phyloP scores from a whole-genome alignment of 2,888 invertebrate species.

The Caenorhabditis sinica region DNA sequence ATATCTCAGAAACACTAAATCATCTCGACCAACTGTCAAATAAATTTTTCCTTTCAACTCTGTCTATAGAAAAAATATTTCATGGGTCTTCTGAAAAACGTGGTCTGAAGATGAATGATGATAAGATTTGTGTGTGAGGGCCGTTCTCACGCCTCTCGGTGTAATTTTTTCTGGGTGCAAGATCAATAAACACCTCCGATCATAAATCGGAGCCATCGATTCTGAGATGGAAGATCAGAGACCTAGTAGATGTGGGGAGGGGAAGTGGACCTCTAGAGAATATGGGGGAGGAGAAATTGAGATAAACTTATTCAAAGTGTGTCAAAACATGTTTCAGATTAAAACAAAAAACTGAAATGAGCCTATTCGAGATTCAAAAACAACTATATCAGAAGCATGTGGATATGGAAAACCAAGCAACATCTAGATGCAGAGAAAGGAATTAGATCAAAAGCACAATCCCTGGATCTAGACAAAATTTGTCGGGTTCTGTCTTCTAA shows the following conservation, averaged over 20 bases:
- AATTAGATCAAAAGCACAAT: too few relatives aligned
- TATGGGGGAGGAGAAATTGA: background rate
- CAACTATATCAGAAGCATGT: background rate
- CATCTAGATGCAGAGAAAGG: too few relatives aligned
- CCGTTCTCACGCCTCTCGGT: slow-evolving; percentile 21
- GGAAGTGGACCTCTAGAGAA: background rate
- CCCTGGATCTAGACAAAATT: background rate
- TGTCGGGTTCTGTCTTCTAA: background rate
- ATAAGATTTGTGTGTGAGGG: background rate
- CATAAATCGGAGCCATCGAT: slow-evolving; percentile 34
- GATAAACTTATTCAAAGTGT: background rate
- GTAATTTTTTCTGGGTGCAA: slow-evolving; percentile 28
- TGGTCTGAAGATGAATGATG: slow-evolving; percentile 31
- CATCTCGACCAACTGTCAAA: slow-evolving; percentile 15
- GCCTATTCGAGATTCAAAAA: background rate
- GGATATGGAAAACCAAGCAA: background rate
- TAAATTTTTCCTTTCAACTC: background rate
- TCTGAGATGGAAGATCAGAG: slow-evolving; percentile 11
- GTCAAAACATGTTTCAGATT: background rate
- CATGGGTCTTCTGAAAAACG: background rate
- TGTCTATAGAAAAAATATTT: background rate
- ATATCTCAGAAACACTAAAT: background rate
- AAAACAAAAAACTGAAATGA: background rate
- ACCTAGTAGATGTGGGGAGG: background rate
- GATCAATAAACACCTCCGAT: slow-evolving; percentile 41